These are phyloP conservation scores for Eurytoma adleriae DNA, from an alignment of 2,888 invertebrate genomes.

Conservation along the genomic window DNA sequence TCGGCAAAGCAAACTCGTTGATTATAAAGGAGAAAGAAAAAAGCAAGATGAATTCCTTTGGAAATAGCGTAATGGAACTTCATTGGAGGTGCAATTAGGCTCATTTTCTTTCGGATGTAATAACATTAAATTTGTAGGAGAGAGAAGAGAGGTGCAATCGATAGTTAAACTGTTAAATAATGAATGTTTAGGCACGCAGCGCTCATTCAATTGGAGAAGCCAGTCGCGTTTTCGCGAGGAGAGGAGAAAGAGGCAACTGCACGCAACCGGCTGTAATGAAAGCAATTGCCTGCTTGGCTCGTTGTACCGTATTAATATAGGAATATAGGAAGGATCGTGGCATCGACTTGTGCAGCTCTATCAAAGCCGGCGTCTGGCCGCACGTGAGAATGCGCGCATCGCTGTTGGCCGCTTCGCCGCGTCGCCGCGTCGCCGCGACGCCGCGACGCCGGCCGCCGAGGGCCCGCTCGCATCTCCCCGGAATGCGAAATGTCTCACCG, in stretches of 20 bases:
- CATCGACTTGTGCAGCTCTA: background rate
- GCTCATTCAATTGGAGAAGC: constrained; percentile 37
- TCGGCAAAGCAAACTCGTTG: no score
- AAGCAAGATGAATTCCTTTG: background rate
- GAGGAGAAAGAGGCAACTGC: background rate
- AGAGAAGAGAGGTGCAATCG: no score
- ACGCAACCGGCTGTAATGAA: constrained; percentile 25
- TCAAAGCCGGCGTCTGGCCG: background rate
- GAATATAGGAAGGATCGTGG: background rate
- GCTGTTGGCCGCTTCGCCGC: no score
- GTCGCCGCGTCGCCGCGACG: no score
- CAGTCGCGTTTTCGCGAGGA: background rate
- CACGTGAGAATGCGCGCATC: constrained; percentile 37
- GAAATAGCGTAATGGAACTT: background rate
- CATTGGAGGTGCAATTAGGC: background rate
- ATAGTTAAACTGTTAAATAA: no score
- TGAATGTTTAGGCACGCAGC: no score
- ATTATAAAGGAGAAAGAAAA: background rate
- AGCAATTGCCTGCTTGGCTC: constrained; percentile 18
- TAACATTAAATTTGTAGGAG: no score
- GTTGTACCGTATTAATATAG: constrained; percentile 40
- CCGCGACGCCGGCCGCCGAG: no score
- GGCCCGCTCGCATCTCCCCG: no score
- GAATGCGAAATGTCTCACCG: background rate
- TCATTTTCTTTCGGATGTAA: no score